phyloP scores from a whole-genome alignment of 37 sponge, comb jelly and placozoan genomes.

The Sycon ciliatum region DNA sequence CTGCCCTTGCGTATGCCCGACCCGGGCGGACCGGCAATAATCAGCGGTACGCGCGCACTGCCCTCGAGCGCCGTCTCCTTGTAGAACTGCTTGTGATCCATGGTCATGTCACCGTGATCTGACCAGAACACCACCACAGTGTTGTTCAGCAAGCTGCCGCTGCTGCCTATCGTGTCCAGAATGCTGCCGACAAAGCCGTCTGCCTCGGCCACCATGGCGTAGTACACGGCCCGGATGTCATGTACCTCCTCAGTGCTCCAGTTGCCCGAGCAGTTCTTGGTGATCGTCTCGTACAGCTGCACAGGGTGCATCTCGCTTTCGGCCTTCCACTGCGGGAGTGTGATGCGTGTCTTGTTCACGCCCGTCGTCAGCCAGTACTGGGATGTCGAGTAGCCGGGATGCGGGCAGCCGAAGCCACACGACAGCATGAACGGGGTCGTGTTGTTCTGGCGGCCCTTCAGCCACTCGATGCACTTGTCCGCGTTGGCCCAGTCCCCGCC shows the following conservation, averaged over 20 bases:
- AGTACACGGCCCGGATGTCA: slow-evolving; percentile 5
- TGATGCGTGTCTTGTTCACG: not conserved
- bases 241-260: slow-evolving; percentile 2
- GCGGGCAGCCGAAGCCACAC: not conserved
- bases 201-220: slow-evolving; percentile 18
- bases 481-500: no score
- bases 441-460: no score
- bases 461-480: no score
- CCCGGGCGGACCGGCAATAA: slow-evolving; percentile 13
- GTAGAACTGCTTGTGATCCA: slow-evolving; percentile 27
- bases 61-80: slow-evolving; percentile 21
- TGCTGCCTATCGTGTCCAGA: not conserved
- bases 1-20: not conserved
- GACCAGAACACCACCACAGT: slow-evolving; percentile 21
- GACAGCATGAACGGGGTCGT: not conserved
- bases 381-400: not conserved
- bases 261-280: not conserved
- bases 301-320: not conserved
- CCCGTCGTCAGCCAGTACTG: not conserved
- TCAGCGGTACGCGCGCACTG: slow-evolving; percentile 11
- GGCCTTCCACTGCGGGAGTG: not conserved
- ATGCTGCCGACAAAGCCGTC: slow-evolving; percentile 26
- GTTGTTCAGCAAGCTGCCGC: slow-evolving; percentile 10
- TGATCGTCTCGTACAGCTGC: not conserved
- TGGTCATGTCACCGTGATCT: slow-evolving; percentile 27